phyloP scores from a whole-genome alignment of 1,140 invertebrate genomes.

The Magallana angulata region DNA sequence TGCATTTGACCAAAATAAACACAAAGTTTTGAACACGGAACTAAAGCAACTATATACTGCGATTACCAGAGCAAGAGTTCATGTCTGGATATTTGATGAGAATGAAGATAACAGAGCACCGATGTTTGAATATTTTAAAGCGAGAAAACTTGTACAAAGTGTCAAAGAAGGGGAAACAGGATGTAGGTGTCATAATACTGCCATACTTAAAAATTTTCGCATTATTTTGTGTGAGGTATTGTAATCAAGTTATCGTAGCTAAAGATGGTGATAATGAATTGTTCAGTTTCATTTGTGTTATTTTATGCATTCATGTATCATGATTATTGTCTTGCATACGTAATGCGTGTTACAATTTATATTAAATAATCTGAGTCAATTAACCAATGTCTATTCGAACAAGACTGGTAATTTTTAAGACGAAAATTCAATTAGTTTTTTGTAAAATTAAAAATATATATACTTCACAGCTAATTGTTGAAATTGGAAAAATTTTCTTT shows the following conservation, averaged over 20 bases:
- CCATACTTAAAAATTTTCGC: too few species aligned
- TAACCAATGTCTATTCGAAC: too few species aligned
- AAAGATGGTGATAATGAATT: not conserved
- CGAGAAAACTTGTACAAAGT: constrained; percentile 54
- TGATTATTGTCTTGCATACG: too few species aligned
- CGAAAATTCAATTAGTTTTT: too few species aligned
- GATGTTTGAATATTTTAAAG: constrained; percentile 73
- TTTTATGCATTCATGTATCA: too few species aligned
- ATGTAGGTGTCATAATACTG: not conserved
- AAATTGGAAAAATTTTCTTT: too few species aligned
- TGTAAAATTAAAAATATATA: too few species aligned
- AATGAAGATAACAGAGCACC: constrained; percentile 63
- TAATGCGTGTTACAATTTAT: too few species aligned
- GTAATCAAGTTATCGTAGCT: not conserved
- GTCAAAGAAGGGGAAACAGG: constrained; percentile 2
- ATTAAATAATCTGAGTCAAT: too few species aligned
- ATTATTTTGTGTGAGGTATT: not conserved
- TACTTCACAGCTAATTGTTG: too few species aligned
- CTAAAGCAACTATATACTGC: constrained; percentile 73
- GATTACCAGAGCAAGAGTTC: constrained; percentile 68
- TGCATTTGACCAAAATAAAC: constrained; percentile 63
- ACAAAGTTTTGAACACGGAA: constrained; percentile 71
- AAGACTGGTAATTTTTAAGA: too few species aligned
- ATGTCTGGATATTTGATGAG: constrained; percentile 74
- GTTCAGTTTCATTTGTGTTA: not conserved